Conservation (phyloP, 2,888 invertebrate species). For the Sialis fuliginosa region DNA sequence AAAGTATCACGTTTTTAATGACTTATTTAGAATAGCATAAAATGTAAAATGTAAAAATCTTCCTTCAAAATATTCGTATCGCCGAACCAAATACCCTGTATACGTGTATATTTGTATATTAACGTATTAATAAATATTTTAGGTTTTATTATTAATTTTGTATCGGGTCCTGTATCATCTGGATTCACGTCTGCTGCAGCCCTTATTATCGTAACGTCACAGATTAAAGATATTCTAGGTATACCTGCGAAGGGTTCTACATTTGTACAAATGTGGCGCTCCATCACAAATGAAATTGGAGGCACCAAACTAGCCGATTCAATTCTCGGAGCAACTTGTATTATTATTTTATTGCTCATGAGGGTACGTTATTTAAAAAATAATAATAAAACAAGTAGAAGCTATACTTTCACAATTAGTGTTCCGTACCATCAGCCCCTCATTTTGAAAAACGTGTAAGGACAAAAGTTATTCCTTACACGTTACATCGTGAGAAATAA, state of each 20-base stretch:
- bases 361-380: no score
- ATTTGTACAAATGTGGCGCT: constrained; percentile 60
- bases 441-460: no score
- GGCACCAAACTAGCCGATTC: constrained; percentile 53
- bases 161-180: constrained; percentile 75
- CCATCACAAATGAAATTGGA: constrained; percentile 47
- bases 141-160: constrained; percentile 78
- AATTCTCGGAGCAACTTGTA: constrained; percentile 55
- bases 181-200: constrained; percentile 85
- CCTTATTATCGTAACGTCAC: constrained; percentile 75
- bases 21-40: no score
- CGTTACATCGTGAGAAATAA: no score
- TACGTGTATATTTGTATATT: background rate
- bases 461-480: no score
- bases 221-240: constrained; percentile 67
- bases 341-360: constrained; percentile 55
- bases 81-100: no score
- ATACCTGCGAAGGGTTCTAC: constrained; percentile 54
- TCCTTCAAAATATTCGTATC: no score
- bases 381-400: no score
- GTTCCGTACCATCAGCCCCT: no score
- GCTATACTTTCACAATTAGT: no score
- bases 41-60: no score
- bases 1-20: no score
- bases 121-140: constrained; percentile 9